Evolutionary conservation across 2,888 invertebrate species (phyloP).

Genomic region (Rhingia rostrata): DNA sequence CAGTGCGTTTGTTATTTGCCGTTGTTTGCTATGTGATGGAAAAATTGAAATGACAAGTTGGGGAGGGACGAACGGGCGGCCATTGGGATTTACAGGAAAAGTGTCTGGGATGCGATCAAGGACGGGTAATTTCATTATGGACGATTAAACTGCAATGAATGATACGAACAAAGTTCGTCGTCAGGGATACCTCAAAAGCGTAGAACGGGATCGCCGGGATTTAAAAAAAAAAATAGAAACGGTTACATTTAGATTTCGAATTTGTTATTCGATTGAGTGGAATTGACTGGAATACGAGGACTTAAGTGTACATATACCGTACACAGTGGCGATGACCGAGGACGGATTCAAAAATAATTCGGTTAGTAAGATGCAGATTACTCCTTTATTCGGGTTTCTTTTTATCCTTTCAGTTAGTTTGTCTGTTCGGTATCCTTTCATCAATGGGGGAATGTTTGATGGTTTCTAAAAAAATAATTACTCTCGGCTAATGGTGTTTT

Average conservation of each 20-base stretch:
- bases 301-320: too few relatives aligned
- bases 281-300: constrained; percentile 16
- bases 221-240: constrained; percentile 4
- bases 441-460: constrained; percentile 1
- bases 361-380: constrained; percentile 48
- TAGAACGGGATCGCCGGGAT: constrained; percentile 12
- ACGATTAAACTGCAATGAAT: constrained; percentile 62
- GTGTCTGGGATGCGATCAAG: constrained; percentile 51
- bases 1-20: constrained; percentile 35
- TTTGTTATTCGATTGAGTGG: constrained; percentile 49
- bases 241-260: constrained; percentile 27
- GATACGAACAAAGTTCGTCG: constrained; percentile 48
- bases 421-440: neutral
- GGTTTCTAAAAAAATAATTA: too few relatives aligned
- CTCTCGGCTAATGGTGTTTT: too few relatives aligned
- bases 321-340: neutral
- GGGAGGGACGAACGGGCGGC: neutral
- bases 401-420: neutral
- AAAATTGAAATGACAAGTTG: constrained; percentile 40
- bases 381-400: neutral
- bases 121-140: constrained; percentile 58
- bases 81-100: constrained; percentile 1
- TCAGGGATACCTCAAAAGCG: neutral
- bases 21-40: constrained; percentile 1
- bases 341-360: constrained; percentile 29